Evolutionary conservation across 2,888 invertebrate genomes (phyloP), one percentile per base, ranked within the genome.

Genomic region (Branchipolynoe longqiensis): DNA sequence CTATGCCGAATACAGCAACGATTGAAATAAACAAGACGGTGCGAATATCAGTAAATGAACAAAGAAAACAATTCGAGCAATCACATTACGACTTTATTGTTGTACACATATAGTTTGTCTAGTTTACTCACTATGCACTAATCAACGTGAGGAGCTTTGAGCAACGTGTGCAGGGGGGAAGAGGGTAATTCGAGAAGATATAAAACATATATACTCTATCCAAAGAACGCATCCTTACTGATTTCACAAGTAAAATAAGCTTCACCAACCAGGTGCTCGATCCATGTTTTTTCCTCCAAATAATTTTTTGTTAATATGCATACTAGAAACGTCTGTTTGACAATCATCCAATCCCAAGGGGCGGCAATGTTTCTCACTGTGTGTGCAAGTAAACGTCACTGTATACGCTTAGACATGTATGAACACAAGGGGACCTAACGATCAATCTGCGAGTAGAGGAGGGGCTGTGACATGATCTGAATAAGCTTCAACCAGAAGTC

Each of bases 31-130:
- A n/a, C n/a, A n/a, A n/a, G n/a, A n/a, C n/a, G n/a, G n/a, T 62
- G 25, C 62, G n/a, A 14, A 28, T 25, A 28, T 62, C 12, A 62
- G 22, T 69, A 38, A 69, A 69, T 69, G 36, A 69, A 69, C 38
- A 69, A 69, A 69, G 69, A 69, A 69, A 69, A 69, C 69, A 14
- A 33, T 69, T 69, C 69, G 38, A 33, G 33, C 33, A 33, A 69
- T 69, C 36, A 69, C 69, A 69, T 36, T 69, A 69, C 69, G 69
- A 69, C 69, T 69, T 69, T 69, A 69, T 69, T 69, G 69, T 69
- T 69, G 69, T 69, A 69, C 69, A 69, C 38, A 36, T 36, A 36
- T 1, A 14, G 3, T 36, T 12, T 48, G 18, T 69, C 69, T 69
- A 69, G 33, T 22, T 69, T 36, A 62, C 38, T 69, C 36, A 22